Evolutionary conservation across 92 coral and sea anemone species (phyloP).

Genomic region (Nematostella vectensis): DNA sequence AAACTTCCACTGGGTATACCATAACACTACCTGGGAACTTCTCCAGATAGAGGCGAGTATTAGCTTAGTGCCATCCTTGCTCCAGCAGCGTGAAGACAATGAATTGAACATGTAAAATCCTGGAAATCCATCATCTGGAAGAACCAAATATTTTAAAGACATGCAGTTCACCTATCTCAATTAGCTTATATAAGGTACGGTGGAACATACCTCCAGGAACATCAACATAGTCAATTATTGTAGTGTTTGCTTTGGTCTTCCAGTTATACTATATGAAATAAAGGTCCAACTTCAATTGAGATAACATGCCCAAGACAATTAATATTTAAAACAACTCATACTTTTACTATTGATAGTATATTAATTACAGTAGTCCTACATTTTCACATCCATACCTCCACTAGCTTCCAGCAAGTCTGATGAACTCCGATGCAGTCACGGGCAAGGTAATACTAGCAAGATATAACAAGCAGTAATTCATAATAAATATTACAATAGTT

Average conservation of each 20-base stretch:
- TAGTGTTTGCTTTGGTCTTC: constrained; percentile 33
- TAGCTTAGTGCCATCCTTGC: constrained; percentile 44
- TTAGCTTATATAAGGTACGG: too few species aligned
- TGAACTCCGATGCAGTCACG: too few species aligned
- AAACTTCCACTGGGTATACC: too few species aligned
- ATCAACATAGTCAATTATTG: constrained; percentile 54
- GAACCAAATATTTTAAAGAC: background rate
- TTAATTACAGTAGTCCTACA: too few species aligned
- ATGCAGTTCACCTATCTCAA: too few species aligned
- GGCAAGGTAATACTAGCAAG: too few species aligned
- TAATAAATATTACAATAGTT: too few species aligned
- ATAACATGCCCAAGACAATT: background rate
- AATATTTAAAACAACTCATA: background rate
- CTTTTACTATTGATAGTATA: background rate
- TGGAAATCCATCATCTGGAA: constrained; percentile 46
- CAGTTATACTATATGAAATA: constrained; percentile 57
- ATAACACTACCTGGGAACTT: constrained; percentile 42
- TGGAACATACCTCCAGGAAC: constrained; percentile 53
- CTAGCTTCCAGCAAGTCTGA: too few species aligned
- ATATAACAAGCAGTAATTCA: too few species aligned
- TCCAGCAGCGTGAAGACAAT: constrained; percentile 48
- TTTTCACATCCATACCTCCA: too few species aligned
- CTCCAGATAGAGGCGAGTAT: constrained; percentile 45
- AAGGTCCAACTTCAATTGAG: background rate
- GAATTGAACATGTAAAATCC: constrained; percentile 29